Conservation (phyloP, 2,888 invertebrate species). For the Proisotoma minuta region DNA sequence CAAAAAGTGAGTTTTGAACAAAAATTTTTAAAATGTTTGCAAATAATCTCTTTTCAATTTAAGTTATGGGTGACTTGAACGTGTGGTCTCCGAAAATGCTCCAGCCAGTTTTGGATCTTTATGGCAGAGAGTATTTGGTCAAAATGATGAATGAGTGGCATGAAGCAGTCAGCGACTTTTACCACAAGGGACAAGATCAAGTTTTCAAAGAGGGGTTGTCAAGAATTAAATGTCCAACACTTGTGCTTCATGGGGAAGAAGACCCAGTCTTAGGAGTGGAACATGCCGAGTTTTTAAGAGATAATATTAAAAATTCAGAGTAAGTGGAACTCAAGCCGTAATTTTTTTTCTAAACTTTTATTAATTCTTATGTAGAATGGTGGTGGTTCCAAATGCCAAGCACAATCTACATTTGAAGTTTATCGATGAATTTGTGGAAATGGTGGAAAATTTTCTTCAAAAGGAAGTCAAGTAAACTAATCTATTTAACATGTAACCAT, state of each 20-base stretch:
- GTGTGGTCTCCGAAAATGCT: constrained; percentile 76
- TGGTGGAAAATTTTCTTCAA: constrained; percentile 66
- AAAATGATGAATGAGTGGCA: constrained; percentile 49
- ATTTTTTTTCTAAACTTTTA: neutral
- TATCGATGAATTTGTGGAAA: constrained; percentile 71
- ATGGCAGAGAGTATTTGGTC: constrained; percentile 70
- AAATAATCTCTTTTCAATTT: neutral
- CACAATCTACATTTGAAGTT: constrained; percentile 80
- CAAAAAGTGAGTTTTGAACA: constrained; percentile 22
- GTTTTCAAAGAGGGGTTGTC: constrained; percentile 60
- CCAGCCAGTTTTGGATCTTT: constrained; percentile 65
- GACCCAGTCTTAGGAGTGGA: constrained; percentile 71
- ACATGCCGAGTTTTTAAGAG: constrained; percentile 67
- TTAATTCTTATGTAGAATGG: constrained; percentile 58
- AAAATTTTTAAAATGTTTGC: neutral
- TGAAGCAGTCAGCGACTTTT: constrained; percentile 52
- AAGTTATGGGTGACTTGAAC: constrained; percentile 62
- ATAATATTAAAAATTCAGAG: constrained; percentile 65
- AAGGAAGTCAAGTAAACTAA: too few species aligned
- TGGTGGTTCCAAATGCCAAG: constrained; percentile 73
- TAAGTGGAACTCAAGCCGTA: constrained; percentile 49
- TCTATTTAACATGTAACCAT: too few species aligned
- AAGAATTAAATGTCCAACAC: constrained; percentile 67
- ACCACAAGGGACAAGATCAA: constrained; percentile 65
- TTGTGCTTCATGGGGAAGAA: constrained; percentile 76